phyloP scores from a whole-genome alignment of 2,113 vertebrate genomes.

The Coptodon bakossiorum region DNA sequence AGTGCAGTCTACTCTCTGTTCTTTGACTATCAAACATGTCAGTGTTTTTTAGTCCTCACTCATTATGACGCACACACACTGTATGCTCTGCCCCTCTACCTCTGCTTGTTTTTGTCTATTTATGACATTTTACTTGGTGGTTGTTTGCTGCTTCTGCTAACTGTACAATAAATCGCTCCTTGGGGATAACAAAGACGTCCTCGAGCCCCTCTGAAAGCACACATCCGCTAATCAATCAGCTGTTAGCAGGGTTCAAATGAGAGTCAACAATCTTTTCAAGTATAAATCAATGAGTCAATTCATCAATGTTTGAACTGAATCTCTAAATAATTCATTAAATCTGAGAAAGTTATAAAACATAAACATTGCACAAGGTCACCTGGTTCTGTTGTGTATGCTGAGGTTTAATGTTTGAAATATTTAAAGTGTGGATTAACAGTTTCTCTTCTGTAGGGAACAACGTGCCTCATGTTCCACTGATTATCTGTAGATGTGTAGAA shows the following conservation, averaged over 20 bases:
- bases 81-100: fast-evolving
- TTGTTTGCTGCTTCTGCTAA: not conserved
- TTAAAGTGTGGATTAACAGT: not conserved
- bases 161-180: fast-evolving
- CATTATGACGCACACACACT: not conserved
- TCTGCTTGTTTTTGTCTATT: not conserved
- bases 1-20: not conserved
- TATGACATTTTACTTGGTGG: not conserved
- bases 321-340: not conserved
- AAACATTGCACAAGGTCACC: not conserved
- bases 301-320: not conserved
- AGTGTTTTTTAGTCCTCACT: not conserved
- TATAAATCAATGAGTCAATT: not conserved
- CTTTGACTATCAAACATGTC: not conserved
- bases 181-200: not conserved
- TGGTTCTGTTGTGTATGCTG: not conserved
- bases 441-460: not conserved
- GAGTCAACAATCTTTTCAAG: not conserved
- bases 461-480: not conserved
- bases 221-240: not conserved
- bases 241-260: not conserved
- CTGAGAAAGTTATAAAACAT: not conserved
- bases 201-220: not conserved
- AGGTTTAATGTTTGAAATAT: not conserved
- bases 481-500: not conserved